phyloP scores from a whole-genome alignment of 2,113 vertebrate species.

The Mixornis gularis region DNA sequence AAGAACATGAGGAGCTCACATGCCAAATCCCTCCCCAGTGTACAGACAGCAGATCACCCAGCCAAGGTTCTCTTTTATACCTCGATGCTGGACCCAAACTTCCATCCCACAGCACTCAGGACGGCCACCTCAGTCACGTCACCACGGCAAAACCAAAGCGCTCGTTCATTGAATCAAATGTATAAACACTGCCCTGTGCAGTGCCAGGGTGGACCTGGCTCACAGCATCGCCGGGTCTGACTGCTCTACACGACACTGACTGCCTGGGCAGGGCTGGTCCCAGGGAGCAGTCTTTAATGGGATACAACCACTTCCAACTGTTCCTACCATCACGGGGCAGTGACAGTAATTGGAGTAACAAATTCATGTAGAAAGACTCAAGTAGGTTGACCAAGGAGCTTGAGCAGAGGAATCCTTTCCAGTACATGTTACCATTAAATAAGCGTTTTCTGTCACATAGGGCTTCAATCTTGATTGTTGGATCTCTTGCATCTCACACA shows the following conservation, averaged over 20 bases:
- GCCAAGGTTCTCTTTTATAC: constrained; percentile 71
- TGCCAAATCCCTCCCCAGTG: constrained; percentile 74
- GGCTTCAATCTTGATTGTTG: constrained; percentile 1
- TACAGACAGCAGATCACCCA: constrained; percentile 76
- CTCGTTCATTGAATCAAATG: constrained; percentile 95
- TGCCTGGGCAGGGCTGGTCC: not conserved
- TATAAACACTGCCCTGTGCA: constrained; percentile 65
- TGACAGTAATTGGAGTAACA: constrained; percentile 37
- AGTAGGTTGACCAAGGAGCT: not conserved
- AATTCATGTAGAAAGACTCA: not conserved
- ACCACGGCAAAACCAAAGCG: constrained; percentile 92
- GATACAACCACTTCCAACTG: constrained; percentile 34
- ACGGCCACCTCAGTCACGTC: constrained; percentile 77
- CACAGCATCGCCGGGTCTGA: not conserved
- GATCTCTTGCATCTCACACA: not conserved
- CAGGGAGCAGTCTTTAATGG: not conserved
- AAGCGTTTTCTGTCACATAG: not conserved
- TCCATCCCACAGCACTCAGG: constrained; percentile 71
- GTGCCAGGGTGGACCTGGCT: not conserved
- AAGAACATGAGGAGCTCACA: constrained; percentile 74
- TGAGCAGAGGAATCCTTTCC: not conserved
- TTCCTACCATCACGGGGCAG: not conserved
- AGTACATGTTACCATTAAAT: not conserved
- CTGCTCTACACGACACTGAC: not conserved
- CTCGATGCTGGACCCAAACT: constrained; percentile 73